A percentile compares a stretch with the other conserved stretches of the same genome.
Conservation (phyloP, 2,888 invertebrate genomes). For the Plagodis dolabraria region DNA sequence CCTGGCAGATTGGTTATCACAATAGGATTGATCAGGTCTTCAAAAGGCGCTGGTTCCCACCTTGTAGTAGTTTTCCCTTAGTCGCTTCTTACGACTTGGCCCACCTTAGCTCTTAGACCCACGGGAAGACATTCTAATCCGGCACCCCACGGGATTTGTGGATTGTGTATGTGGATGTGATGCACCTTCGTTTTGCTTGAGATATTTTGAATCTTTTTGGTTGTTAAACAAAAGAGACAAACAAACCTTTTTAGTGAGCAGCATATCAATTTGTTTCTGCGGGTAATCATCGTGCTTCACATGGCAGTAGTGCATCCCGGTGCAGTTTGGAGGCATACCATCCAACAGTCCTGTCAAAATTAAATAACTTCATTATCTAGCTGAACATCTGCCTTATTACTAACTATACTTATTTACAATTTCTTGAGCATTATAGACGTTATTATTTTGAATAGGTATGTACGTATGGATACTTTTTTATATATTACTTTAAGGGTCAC, state of each 20-base stretch:
- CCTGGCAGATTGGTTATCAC: no score
- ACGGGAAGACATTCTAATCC: no score
- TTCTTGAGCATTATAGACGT: not conserved
- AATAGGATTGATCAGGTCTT: no score
- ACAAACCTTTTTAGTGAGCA: slow-evolving; percentile 14
- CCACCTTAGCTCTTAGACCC: no score
- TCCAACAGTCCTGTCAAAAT: not conserved
- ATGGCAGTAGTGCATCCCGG: slow-evolving; percentile 16
- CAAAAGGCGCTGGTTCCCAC: no score
- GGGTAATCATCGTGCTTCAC: slow-evolving; percentile 24
- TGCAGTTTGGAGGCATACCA: slow-evolving; percentile 14
- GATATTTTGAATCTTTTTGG: no score
- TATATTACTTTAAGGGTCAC: not conserved
- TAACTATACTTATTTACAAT: not conserved
- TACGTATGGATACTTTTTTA: not conserved
- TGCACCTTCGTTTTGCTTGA: no score
- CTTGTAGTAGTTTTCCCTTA: no score
- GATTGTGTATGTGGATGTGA: no score
- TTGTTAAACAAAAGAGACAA: not conserved
- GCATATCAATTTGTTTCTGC: slow-evolving; percentile 7
- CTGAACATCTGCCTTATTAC: not conserved
- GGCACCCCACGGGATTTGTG: no score
- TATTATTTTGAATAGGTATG: no score
- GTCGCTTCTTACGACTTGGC: no score
- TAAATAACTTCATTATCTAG: not conserved